Percentiles rank a stretch among this genome's conserved stretches.
These are phyloP conservation scores for Pedionomus torquatus DNA, from an alignment of 2,113 vertebrate species.

Conservation along the genomic window DNA sequence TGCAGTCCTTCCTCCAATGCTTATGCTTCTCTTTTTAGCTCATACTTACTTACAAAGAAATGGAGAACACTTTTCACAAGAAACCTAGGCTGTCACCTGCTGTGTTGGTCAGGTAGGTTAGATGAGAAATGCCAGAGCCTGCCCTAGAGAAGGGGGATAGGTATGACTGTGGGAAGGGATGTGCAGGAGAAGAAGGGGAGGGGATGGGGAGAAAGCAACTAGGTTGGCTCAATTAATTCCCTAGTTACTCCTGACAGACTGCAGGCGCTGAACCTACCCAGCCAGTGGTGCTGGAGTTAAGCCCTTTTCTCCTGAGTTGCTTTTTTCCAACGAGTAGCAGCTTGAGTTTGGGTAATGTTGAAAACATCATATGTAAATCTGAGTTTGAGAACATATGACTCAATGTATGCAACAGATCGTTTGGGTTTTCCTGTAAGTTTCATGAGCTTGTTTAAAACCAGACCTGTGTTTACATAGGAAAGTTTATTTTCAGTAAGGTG, in stretches of 20 bases:
- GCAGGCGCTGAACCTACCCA: background rate
- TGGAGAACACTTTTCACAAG: background rate
- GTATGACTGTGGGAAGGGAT: background rate
- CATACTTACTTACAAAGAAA: background rate
- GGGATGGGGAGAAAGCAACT: background rate
- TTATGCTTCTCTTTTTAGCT: background rate
- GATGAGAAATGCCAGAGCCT: background rate
- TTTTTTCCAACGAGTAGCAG: background rate
- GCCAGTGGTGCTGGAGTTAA: background rate
- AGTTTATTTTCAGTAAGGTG: background rate
- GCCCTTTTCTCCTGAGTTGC: background rate
- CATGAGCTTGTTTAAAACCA: background rate
- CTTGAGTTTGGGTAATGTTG: background rate
- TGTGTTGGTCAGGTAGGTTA: background rate
- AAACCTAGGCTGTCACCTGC: background rate
- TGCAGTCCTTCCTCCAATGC: background rate
- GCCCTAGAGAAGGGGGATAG: background rate
- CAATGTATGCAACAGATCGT: background rate
- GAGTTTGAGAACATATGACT: background rate
- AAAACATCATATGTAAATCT: background rate
- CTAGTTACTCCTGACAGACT: background rate
- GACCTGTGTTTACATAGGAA: background rate
- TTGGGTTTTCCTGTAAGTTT: background rate
- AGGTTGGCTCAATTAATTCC: background rate
- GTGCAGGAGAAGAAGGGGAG: background rate